Percentiles rank a stretch among this genome's conserved stretches.
Evolutionary conservation across 2,113 vertebrate species (phyloP).

Genomic region (Manacus vitellinus): DNA sequence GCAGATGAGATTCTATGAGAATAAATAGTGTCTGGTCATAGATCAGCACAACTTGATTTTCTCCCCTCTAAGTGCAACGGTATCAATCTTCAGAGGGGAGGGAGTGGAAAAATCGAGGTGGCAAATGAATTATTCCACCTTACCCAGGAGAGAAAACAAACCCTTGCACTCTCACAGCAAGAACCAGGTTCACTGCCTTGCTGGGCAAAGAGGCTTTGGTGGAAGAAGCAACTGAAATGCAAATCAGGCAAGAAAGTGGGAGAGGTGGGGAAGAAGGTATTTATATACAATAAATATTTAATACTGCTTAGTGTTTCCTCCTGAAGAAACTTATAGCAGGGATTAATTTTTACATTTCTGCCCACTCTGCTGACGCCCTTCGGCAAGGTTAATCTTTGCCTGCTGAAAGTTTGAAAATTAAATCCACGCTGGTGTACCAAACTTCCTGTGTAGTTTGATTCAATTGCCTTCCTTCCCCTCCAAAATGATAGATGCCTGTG

Average conservation of each 20-base stretch:
- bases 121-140: background rate
- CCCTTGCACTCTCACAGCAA: background rate
- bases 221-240: background rate
- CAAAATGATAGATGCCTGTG: background rate
- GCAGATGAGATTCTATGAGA: background rate
- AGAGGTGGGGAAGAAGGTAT: background rate
- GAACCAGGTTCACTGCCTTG: background rate
- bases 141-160: background rate
- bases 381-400: conserved; percentile 63
- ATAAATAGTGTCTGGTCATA: conserved; percentile 8
- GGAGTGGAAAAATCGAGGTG: background rate
- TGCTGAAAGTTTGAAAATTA: conserved; percentile 11
- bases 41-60: conserved; percentile 30
- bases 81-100: background rate
- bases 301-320: background rate
- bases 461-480: background rate
- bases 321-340: background rate
- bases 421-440: background rate
- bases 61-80: background rate
- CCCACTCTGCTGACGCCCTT: background rate
- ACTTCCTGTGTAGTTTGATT: background rate
- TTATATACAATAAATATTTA: conserved; percentile 14
- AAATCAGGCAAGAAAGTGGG: background rate
- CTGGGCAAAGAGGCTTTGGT: background rate
- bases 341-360: background rate